phyloP scores from a whole-genome alignment of 2,888 invertebrate species.

The Theodoxus fluviatilis region DNA sequence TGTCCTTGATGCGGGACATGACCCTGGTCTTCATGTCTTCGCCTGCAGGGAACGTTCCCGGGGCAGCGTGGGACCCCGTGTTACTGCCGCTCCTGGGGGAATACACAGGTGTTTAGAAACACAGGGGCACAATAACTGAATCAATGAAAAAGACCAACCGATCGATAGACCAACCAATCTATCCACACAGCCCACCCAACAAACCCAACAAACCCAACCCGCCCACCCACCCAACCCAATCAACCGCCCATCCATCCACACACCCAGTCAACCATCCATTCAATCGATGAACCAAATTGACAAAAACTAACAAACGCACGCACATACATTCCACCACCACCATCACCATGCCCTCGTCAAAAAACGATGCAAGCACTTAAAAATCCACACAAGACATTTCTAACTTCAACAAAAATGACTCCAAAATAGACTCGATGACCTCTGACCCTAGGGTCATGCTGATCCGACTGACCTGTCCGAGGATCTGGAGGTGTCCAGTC shows the following conservation, averaged over 20 bases:
- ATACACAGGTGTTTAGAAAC: neutral
- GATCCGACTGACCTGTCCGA: conserved; percentile 43
- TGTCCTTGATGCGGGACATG: conserved; percentile 56
- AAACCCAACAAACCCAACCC: neutral
- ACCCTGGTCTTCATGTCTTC: conserved; percentile 55
- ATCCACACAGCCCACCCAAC: conserved; percentile 2
- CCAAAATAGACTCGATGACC: too few relatives aligned
- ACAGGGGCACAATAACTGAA: neutral
- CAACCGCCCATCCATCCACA: neutral
- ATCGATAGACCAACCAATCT: neutral
- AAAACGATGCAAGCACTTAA: neutral
- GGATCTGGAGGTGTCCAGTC: conserved; percentile 49
- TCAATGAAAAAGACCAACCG: too few relatives aligned
- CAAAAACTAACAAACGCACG: neutral
- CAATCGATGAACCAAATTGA: neutral
- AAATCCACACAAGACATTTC: too few relatives aligned
- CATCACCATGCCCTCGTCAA: neutral
- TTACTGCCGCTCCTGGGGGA: conserved; percentile 30
- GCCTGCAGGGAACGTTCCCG: conserved; percentile 30
- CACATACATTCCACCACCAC: neutral
- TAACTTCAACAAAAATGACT: too few relatives aligned
- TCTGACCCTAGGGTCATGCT: too few relatives aligned
- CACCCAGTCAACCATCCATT: neutral
- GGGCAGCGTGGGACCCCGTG: conserved; percentile 21
- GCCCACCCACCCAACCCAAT: neutral